Evolutionary conservation across 2,797 vertebrate genomes (phyloP), one percentile per base, ranked within the genome.

Genomic region (Cichlasoma orientale): DNA sequence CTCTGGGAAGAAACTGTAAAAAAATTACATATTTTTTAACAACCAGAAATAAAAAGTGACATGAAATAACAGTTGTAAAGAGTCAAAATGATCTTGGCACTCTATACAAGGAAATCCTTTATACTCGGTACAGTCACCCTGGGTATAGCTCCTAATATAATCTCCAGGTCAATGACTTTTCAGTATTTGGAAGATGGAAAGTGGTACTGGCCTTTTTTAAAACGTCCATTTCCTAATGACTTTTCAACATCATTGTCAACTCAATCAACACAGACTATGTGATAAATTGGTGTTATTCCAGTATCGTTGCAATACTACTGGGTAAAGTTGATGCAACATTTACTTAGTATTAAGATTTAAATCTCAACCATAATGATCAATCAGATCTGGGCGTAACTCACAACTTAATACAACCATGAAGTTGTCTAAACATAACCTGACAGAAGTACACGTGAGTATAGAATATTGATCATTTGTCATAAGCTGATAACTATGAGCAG

Each of bases 11-110:
- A 68, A 68, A 68, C 41, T 25, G 19, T 27, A 50, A 68, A 68
- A 25, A 8, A 29, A 50, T 68, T 68, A 68, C 25, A 2, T 63
- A 8, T 66, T 36, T 63, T 66, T 41, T 66, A 50, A 68, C 63
- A 19, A 68, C 41, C 25, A 68, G 41, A 50, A 50, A 68, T 68
- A 29, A 68, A 66, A 66, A 50, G 18, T 68, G 41, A 29, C 41
- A 29, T 68, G 63, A n/a, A 50, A 68, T 50, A 68, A 68, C 41
- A 68, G 63, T 29, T 50, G 18, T 68, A 68, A 68, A 68, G 41
- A 50, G 63, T 50, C 41, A 68, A 68, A 68, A 68, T 50, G 13
- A 29, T n/a, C 41, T 50, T 68, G 41, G 41, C 41, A 50, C 18
- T 68, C 25, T 68, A 68, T n/a, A n/a, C 41, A 68, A 68, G 63